These are phyloP conservation scores for Periphyllus acericola DNA, from an alignment of 2,888 invertebrate genomes.

Conservation along the genomic window DNA sequence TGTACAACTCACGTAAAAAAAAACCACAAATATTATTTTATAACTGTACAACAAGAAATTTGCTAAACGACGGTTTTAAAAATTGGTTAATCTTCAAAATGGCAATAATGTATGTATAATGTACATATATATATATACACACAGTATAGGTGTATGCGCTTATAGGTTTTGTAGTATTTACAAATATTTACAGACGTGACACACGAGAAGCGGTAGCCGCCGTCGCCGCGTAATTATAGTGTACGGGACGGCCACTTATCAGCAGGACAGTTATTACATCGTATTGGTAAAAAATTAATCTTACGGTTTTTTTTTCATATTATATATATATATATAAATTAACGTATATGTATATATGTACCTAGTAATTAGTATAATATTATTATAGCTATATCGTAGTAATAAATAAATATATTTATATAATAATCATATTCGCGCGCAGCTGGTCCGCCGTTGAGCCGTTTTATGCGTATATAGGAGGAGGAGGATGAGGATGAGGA, in stretches of 20 bases:
- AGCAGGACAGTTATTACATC: neutral
- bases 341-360: neutral
- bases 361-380: slow-evolving; percentile 26
- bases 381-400: neutral
- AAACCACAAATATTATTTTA: slow-evolving; percentile 44
- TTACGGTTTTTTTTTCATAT: neutral
- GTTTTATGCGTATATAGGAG: too few relatives aligned
- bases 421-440: slow-evolving; percentile 31
- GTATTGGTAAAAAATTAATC: slow-evolving; percentile 33
- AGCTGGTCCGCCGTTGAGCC: slow-evolving; percentile 7
- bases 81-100: slow-evolving; percentile 29
- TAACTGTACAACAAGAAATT: slow-evolving; percentile 50
- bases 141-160: neutral
- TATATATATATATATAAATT: neutral
- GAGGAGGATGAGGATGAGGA: too few relatives aligned
- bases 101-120: slow-evolving; percentile 20
- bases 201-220: neutral
- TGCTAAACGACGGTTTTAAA: slow-evolving; percentile 42
- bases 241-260: neutral
- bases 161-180: neutral
- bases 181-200: slow-evolving; percentile 45
- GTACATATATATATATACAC: neutral
- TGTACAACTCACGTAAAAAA: slow-evolving; percentile 45
- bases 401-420: slow-evolving; percentile 39
- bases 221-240: neutral